These are phyloP conservation scores for Hyles euphorbiae DNA, from an alignment of 1,140 invertebrate species.

Conservation along the genomic window DNA sequence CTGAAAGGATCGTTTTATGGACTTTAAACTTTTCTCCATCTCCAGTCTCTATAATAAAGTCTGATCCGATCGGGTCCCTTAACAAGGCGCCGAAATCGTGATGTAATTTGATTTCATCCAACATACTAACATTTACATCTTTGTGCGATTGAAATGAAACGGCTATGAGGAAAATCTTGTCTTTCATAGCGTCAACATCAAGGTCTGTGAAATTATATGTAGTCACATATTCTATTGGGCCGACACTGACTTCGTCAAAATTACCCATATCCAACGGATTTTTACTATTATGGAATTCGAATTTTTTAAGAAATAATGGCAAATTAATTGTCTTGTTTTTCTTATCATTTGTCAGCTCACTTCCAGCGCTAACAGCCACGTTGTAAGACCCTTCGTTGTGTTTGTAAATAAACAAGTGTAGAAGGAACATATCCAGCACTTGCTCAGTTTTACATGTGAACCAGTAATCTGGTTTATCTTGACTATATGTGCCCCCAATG, in stretches of 20 bases:
- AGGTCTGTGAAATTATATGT: conserved; percentile 50
- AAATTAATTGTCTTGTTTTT: conserved; percentile 37
- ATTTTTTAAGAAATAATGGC: conserved; percentile 27
- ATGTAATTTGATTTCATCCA: conserved; percentile 28
- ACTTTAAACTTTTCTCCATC: conserved; percentile 56
- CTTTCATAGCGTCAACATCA: conserved; percentile 51
- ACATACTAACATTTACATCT: conserved; percentile 14
- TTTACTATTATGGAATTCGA: conserved; percentile 32
- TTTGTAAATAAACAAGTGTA: conserved; percentile 52
- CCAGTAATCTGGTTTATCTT: conserved; percentile 49
- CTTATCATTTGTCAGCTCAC: conserved; percentile 37
- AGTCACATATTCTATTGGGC: conserved; percentile 33
- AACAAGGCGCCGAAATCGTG: conserved; percentile 51
- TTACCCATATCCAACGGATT: background rate
- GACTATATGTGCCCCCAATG: conserved; percentile 54
- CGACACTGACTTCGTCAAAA: background rate
- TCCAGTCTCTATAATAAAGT: conserved; percentile 57
- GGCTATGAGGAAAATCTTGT: conserved; percentile 45
- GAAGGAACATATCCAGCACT: conserved; percentile 41
- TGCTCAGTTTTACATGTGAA: conserved; percentile 50
- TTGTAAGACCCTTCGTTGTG: conserved; percentile 32
- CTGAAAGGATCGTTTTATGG: conserved; percentile 48
- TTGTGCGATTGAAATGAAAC: conserved; percentile 26
- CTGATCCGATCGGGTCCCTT: conserved; percentile 47
- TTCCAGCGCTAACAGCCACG: conserved; percentile 34